A percentile compares a stretch with the other conserved stretches of the same genome.
These are phyloP conservation scores for Galerucella calmariensis DNA, from an alignment of 2,888 invertebrate species.

Conservation along the genomic window DNA sequence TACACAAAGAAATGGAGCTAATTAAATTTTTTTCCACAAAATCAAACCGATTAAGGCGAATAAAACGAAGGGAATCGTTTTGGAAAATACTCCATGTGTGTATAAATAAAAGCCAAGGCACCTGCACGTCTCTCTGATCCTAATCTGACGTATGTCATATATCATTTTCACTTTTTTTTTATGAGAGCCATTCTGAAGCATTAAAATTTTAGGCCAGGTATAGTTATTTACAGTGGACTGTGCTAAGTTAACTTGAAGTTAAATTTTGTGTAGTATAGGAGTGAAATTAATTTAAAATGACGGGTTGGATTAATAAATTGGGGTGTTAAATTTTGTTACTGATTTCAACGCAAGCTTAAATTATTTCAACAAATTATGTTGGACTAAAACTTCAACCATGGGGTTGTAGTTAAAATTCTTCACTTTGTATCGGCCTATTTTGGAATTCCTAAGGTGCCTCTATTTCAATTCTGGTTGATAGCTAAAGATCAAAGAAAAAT, in stretches of 20 bases:
- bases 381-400: not conserved
- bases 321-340: too few relatives aligned
- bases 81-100: constrained; percentile 32
- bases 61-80: constrained; percentile 22
- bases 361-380: too few relatives aligned
- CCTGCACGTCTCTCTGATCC: constrained; percentile 48
- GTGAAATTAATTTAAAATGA: too few relatives aligned
- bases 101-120: constrained; percentile 41
- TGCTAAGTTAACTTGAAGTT: too few relatives aligned
- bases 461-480: constrained; percentile 23
- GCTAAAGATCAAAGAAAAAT: constrained; percentile 26
- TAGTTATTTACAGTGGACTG: not conserved
- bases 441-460: not conserved
- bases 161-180: constrained; percentile 46
- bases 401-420: not conserved
- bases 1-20: constrained; percentile 16
- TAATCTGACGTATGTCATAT: constrained; percentile 51
- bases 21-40: constrained; percentile 40
- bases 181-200: constrained; percentile 26
- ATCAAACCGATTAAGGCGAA: constrained; percentile 37
- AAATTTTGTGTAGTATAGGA: too few relatives aligned
- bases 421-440: constrained; percentile 1
- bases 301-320: too few relatives aligned
- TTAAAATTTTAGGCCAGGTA: constrained; percentile 22
- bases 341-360: too few relatives aligned